phyloP scores from a whole-genome alignment of 2,113 vertebrate genomes.

The Pelvicachromis taeniatus region DNA sequence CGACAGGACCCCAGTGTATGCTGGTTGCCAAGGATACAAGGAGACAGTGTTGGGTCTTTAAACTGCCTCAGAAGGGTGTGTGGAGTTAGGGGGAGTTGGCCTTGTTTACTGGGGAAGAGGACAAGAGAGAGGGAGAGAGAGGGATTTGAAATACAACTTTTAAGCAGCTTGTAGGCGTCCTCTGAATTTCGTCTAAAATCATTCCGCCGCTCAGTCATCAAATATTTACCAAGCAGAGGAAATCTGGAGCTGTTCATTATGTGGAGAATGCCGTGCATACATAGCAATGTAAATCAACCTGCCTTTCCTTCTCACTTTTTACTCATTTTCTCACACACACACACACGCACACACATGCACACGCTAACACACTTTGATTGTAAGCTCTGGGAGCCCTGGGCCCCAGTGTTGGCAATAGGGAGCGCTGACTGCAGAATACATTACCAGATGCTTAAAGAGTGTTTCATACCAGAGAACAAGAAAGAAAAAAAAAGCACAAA shows the following conservation, averaged over 20 bases:
- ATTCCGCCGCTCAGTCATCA: slow-evolving; percentile 30
- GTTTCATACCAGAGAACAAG: slow-evolving; percentile 28
- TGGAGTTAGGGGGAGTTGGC: slow-evolving; percentile 62
- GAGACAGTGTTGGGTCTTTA: slow-evolving; percentile 72
- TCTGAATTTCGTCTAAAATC: slow-evolving; percentile 42
- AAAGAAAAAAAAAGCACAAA: background rate
- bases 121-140: slow-evolving; percentile 23
- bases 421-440: slow-evolving; percentile 54
- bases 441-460: slow-evolving; percentile 56
- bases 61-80: slow-evolving; percentile 67
- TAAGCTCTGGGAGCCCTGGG: slow-evolving; percentile 26
- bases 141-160: slow-evolving; percentile 60
- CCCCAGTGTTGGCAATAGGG: slow-evolving; percentile 35
- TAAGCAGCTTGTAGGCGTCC: slow-evolving; percentile 44
- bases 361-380: slow-evolving; percentile 27
- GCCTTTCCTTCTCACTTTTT: slow-evolving; percentile 7
- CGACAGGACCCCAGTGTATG: slow-evolving; percentile 71
- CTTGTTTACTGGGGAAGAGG: slow-evolving; percentile 70
- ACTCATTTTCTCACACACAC: background rate
- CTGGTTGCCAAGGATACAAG: slow-evolving; percentile 66
- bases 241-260: slow-evolving; percentile 57
- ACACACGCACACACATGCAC: background rate
- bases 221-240: slow-evolving; percentile 62
- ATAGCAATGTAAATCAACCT: slow-evolving; percentile 59
- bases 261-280: slow-evolving; percentile 37